phyloP scores from a whole-genome alignment of 1,140 invertebrate genomes.

The Potamilus streckersoni region DNA sequence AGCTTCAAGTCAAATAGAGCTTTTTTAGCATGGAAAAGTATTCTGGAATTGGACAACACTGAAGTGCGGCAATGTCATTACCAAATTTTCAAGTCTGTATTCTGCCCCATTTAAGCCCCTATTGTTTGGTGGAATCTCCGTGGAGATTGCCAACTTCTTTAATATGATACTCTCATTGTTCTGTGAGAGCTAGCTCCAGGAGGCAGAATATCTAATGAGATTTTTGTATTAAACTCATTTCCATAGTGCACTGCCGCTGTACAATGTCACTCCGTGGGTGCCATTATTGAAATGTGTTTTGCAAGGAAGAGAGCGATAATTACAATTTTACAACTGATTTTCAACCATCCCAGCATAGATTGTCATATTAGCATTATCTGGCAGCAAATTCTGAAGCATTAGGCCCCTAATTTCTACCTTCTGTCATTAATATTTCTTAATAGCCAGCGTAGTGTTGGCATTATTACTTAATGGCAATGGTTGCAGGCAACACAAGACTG shows the following conservation, averaged over 20 bases:
- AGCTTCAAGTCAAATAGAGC: too few species aligned
- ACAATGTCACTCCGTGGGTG: slow-evolving; percentile 13
- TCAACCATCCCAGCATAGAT: not conserved
- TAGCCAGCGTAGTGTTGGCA: too few species aligned
- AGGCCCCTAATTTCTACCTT: slow-evolving; percentile 18
- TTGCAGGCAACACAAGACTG: too few species aligned
- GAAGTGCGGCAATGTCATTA: too few species aligned
- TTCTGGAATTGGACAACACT: too few species aligned
- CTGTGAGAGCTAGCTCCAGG: too few species aligned
- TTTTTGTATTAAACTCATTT: slow-evolving; percentile 22
- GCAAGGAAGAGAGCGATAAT: slow-evolving; percentile 6
- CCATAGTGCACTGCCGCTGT: not conserved
- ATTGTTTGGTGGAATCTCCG: not conserved
- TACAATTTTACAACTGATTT: slow-evolving; percentile 15
- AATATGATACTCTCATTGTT: not conserved
- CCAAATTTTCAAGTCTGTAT: too few species aligned
- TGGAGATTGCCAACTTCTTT: not conserved
- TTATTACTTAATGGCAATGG: too few species aligned
- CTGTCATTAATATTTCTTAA: slow-evolving; percentile 1
- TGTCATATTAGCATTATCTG: slow-evolving; percentile 15
- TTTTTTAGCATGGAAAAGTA: too few species aligned
- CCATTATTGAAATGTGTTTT: slow-evolving; percentile 32
- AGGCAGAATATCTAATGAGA: slow-evolving; percentile 15
- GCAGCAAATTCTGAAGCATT: slow-evolving; percentile 1
- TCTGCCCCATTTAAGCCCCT: too few species aligned